Evolutionary conservation across 2,888 invertebrate genomes (phyloP).

Genomic region (Eulithis testata): DNA sequence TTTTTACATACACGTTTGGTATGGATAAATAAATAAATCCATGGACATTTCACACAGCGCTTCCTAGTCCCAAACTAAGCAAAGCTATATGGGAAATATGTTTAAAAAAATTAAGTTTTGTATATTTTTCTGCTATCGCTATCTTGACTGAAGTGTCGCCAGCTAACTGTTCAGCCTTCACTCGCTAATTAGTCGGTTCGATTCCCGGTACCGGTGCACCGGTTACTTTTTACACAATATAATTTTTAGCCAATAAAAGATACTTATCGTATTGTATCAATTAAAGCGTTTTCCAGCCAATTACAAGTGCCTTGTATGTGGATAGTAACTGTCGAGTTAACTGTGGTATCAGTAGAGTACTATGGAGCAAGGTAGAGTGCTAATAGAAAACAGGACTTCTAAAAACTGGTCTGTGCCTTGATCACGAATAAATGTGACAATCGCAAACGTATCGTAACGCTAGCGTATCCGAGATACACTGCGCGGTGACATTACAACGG

Average conservation of each 20-base stretch:
- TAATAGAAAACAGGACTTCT: background rate
- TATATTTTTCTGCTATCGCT: conserved; percentile 45
- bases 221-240: conserved; percentile 60
- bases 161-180: conserved; percentile 60
- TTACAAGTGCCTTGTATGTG: conserved; percentile 54
- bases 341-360: conserved; percentile 16
- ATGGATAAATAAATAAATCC: no score
- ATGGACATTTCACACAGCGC: no score
- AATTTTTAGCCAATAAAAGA: conserved; percentile 71
- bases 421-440: no score
- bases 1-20: no score
- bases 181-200: conserved; percentile 72
- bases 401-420: no score
- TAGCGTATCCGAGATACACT: no score
- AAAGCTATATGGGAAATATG: no score
- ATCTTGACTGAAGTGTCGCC: conserved; percentile 57
- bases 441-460: no score
- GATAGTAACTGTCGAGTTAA: conserved; percentile 8
- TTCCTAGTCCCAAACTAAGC: no score
- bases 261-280: conserved; percentile 59
- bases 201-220: conserved; percentile 60
- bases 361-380: background rate
- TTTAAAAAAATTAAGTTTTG: no score
- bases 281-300: conserved; percentile 62
- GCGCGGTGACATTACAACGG: no score